Percentiles rank a stretch among this genome's conserved stretches.
These are phyloP conservation scores for Limnephilus auricula DNA, from an alignment of 2,888 invertebrate genomes.

Conservation along the genomic window DNA sequence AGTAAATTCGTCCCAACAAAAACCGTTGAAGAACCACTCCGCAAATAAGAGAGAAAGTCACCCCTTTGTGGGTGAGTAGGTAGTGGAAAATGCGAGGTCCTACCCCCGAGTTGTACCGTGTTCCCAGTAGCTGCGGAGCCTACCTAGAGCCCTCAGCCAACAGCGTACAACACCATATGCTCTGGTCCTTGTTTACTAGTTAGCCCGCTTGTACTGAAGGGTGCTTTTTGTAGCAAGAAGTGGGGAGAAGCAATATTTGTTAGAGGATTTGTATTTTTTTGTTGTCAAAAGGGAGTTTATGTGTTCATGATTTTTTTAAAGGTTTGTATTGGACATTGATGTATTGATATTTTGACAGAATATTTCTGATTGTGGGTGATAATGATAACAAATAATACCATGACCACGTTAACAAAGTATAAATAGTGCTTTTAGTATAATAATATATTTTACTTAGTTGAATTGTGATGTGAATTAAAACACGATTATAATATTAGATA, in stretches of 20 bases:
- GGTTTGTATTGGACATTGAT: neutral
- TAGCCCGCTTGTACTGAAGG: constrained; percentile 37
- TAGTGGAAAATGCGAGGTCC: constrained; percentile 19
- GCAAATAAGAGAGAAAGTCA: constrained; percentile 48
- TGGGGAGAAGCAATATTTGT: neutral
- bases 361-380: too few species aligned
- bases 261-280: neutral
- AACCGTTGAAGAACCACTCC: constrained; percentile 36
- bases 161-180: constrained; percentile 56
- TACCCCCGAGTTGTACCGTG: neutral
- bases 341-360: too few species aligned
- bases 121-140: neutral
- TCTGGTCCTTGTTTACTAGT: constrained; percentile 60
- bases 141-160: constrained; percentile 13
- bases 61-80: constrained; percentile 48
- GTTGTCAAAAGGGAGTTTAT: neutral
- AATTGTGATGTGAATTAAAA: too few species aligned
- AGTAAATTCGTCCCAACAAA: neutral
- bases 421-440: too few species aligned
- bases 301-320: neutral
- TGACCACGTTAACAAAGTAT: too few species aligned
- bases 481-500: too few species aligned
- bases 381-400: too few species aligned
- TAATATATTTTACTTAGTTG: too few species aligned
- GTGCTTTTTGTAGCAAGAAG: constrained; percentile 21